phyloP scores from a whole-genome alignment of 2,797 vertebrate species.

The Halcyon badia region DNA sequence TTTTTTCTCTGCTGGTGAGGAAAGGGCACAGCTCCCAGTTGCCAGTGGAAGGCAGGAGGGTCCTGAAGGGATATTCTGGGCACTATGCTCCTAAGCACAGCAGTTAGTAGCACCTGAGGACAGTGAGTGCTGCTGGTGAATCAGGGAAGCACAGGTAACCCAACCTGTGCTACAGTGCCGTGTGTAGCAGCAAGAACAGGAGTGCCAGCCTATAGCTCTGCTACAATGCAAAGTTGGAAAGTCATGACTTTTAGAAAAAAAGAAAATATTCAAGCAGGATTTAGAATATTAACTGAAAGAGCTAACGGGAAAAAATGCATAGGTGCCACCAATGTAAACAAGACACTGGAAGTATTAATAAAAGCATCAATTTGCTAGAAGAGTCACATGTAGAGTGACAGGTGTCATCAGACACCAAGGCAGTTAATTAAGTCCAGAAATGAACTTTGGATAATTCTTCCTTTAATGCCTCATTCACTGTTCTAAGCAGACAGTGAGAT shows the following conservation, averaged over 20 bases:
- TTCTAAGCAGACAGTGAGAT: fast-evolving
- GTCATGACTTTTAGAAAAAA: neutral
- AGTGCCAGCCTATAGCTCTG: neutral
- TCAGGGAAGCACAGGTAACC: neutral
- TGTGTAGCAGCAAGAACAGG: neutral
- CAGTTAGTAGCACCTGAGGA: neutral
- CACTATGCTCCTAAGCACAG: neutral
- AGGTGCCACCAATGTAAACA: neutral
- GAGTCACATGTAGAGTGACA: neutral
- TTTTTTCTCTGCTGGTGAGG: neutral
- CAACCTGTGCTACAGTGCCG: fast-evolving
- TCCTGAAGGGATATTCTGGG: neutral
- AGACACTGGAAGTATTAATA: neutral
- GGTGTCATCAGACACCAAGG: neutral
- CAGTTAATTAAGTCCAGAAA: neutral
- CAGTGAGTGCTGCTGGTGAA: neutral
- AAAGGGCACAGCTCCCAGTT: neutral
- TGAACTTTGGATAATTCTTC: neutral
- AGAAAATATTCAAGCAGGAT: neutral
- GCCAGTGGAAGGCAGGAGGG: neutral
- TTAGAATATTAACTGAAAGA: neutral
- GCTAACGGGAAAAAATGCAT: neutral
- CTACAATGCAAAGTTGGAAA: fast-evolving
- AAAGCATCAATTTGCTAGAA: neutral
- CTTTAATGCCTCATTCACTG: fast-evolving